Base-by-base conservation (phyloP, 2,797 vertebrate genomes). In the Sardinella longiceps region DNA sequence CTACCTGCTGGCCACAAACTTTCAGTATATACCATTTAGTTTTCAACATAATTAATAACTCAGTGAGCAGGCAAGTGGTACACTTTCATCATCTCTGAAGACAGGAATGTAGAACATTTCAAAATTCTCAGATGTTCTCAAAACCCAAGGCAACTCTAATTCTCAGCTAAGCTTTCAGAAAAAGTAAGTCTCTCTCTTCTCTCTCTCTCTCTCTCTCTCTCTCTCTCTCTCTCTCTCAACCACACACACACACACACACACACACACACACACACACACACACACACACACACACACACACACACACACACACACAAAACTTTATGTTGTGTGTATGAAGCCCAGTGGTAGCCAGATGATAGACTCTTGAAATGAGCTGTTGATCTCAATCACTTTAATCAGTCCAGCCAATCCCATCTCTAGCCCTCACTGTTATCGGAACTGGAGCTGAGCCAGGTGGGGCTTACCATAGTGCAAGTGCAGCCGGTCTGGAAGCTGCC, bases 321-420 rank as follows among this genome's bases (percentile, higher is more conserved):
- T 2, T 18, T 74, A 4, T 15, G 30, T 37, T 77, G 5, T 77
- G 70, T 18, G 37, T 37, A 15, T 77, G 18, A 77, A 9, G 70
- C 70, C 70, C 20, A 20, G 37, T 43, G 70, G 70, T 39, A 18
- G 33, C 33, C 18, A 20, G 70, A 77, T 77, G 37, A 77, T 77
- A 43, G 37, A 77, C 70, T 77, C 70, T 23, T 77, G 70, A 77
- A 39, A 77, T 43, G 33, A 77, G 70, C 37, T 77, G 70, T 77
- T 77, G 70, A 77, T 77, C 70, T 77, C 70, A 43, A 77, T 77
- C 70, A 77, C 37, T 39, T 43, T 77, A 77, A 77, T 77, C 70
- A 77, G 70, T 43, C 70, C 70, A 77, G 20, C 33, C 70, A 77
- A 77, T 77, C 37, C 70, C 37, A 43, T 77, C 70, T 33, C 70